These are phyloP conservation scores for Hydrolagus affinis DNA, from an alignment of 2,113 vertebrate species.

Conservation along the genomic window DNA sequence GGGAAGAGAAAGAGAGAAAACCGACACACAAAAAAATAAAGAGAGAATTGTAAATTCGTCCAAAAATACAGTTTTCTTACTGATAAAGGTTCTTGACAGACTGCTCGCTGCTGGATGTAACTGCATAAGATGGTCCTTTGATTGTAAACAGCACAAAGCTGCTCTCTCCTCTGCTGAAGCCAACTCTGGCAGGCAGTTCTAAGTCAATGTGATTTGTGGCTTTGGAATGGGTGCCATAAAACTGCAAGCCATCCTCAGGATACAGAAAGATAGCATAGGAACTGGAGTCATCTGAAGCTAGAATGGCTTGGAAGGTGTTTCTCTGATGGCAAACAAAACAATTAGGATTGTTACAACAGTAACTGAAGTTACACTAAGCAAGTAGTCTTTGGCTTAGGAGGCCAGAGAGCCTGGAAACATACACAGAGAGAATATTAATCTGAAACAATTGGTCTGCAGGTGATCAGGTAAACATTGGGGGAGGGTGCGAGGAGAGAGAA, in stretches of 20 bases:
- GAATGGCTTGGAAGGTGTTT: slow-evolving; percentile 84
- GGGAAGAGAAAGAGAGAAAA: no score
- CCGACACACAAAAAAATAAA: not conserved
- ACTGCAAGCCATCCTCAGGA: slow-evolving; percentile 70
- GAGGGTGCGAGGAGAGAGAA: no score
- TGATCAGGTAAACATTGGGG: no score
- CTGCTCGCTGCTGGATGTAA: slow-evolving; percentile 60
- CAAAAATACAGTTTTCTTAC: slow-evolving; percentile 53
- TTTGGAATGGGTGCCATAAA: slow-evolving; percentile 57
- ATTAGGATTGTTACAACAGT: not conserved
- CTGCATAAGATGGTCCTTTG: slow-evolving; percentile 65
- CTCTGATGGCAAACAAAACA: slow-evolving; percentile 55
- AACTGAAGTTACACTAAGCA: not conserved
- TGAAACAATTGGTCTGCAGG: no score
- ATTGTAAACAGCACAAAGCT: slow-evolving; percentile 50
- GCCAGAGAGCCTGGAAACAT: no score
- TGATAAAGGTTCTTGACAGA: slow-evolving; percentile 64
- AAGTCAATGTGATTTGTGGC: slow-evolving; percentile 36
- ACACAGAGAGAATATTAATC: no score
- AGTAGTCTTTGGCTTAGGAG: not conserved
- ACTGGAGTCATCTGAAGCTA: slow-evolving; percentile 66
- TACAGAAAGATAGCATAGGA: slow-evolving; percentile 84
- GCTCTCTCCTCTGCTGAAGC: slow-evolving; percentile 70
- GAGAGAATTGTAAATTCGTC: not conserved
- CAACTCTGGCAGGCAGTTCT: slow-evolving; percentile 56